phyloP scores from a whole-genome alignment of 2,113 vertebrate species.

The Plectropomus leopardus region DNA sequence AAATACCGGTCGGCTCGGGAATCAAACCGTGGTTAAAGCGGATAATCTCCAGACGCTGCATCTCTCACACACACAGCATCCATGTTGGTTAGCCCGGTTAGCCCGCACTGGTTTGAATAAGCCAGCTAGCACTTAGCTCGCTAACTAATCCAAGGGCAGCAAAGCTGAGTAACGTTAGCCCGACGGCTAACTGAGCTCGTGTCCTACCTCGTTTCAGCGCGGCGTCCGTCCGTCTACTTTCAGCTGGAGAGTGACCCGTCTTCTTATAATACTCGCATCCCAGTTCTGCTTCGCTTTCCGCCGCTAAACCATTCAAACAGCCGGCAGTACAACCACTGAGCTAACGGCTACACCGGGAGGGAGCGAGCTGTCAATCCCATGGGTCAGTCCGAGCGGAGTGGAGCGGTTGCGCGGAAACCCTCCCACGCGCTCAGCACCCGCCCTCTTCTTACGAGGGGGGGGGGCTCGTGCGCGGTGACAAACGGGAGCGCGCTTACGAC shows the following conservation, averaged over 20 bases:
- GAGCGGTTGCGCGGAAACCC: conserved; percentile 18
- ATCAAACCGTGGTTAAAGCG: conserved; percentile 59
- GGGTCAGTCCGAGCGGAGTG: conserved; percentile 54
- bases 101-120: conserved; percentile 22
- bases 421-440: conserved; percentile 7
- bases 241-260: background rate
- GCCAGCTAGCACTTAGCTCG: conserved; percentile 55
- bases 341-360: conserved; percentile 43
- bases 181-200: background rate
- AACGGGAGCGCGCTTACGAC: conserved; percentile 8
- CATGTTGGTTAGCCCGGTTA: conserved; percentile 69
- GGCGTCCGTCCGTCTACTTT: conserved; percentile 20
- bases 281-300: background rate
- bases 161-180: conserved; percentile 27
- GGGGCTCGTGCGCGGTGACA: conserved; percentile 14
- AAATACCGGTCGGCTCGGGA: conserved; percentile 37
- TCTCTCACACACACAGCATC: conserved; percentile 59
- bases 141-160: conserved; percentile 77
- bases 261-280: conserved; percentile 55
- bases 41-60: conserved; percentile 73
- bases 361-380: conserved; percentile 56
- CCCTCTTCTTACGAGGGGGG: background rate
- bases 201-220: conserved; percentile 51
- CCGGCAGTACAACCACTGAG: conserved; percentile 19
- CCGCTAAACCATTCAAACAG: conserved; percentile 51